Conservation (phyloP, 2,113 vertebrate species). For the Clupea harengus region DNA sequence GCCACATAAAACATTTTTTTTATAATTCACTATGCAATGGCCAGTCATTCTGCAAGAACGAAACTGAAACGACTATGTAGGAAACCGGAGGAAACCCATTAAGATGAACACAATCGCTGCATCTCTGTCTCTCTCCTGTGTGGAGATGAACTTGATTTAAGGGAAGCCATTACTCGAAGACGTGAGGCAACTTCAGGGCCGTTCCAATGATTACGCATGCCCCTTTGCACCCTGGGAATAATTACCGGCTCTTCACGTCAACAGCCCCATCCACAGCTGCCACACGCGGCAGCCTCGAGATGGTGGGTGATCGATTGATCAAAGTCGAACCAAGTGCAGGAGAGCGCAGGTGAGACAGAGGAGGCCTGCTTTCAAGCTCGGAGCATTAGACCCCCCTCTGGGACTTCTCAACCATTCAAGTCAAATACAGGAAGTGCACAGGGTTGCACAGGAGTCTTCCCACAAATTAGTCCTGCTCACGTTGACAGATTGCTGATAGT, state of each 20-base stretch:
- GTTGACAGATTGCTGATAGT: neutral
- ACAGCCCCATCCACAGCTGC: neutral
- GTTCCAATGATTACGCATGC: constrained; percentile 10
- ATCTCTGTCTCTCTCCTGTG: neutral
- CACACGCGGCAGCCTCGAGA: constrained; percentile 28
- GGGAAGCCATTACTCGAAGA: constrained; percentile 27
- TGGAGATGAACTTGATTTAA: constrained; percentile 25
- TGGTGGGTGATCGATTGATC: constrained; percentile 28
- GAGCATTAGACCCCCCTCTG: neutral
- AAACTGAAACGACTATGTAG: neutral
- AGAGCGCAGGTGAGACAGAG: constrained; percentile 16
- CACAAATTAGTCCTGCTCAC: neutral
- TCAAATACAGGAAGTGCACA: too few species aligned
- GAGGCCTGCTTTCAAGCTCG: constrained; percentile 6
- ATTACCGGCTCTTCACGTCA: constrained; percentile 18
- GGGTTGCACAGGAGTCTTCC: neutral
- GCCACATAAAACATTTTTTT: neutral
- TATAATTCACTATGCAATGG: neutral
- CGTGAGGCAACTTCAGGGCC: constrained; percentile 10
- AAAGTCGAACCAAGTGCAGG: constrained; percentile 14
- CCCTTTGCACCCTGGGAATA: constrained; percentile 21
- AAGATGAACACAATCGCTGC: neutral
- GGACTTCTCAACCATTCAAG: too few species aligned
- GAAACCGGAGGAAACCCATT: neutral
- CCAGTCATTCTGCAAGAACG: neutral